Base-by-base conservation (phyloP, 2,113 vertebrate genomes). In the Albula glossodonta region DNA sequence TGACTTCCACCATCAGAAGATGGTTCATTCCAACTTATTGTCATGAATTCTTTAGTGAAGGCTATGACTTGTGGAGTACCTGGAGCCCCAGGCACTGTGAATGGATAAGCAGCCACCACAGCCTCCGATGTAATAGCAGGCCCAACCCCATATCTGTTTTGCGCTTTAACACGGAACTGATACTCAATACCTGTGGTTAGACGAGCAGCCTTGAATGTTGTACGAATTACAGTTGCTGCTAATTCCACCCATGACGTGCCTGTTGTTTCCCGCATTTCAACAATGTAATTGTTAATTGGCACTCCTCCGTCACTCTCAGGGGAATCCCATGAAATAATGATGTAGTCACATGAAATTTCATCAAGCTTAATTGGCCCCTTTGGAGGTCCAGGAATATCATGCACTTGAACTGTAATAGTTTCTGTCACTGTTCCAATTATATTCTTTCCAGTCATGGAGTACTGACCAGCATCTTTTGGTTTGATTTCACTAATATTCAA, bases 91-190 rank as follows among this genome's bases (percentile, higher is more conserved):
- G 98, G 98, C 51, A 98, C 97, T 87, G 97, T 97, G 93, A 99
- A 99, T 88, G 98, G 98, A 95, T 97, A 99, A 70, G 92, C 96
- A 90, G 98, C 98, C 89, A 98, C 88, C 83, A 99, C 88, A 74
- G 96, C 87, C 51, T 96, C 95, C 88, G 98, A 99, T 85, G 92
- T 91, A 87, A 98, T 95, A 87, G 91, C 92, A 51, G 98, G 97
- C 74, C 98, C 97, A 88, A 95, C 91, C 86, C 98, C 98, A 15
- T 99, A 99, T 92, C 98, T 96, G 84, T 99, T 99, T 88, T 99
- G 97, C 91, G 98, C 98, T 94, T 96, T 99, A 87, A 99, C 95
- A n/a, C 98, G 97, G 95, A 99, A 99, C 78, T 99, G 98, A 91
- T 99, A 99, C n/a, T 96, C 94, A 49, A 96, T 93, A 90, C 98